phyloP scores from a whole-genome alignment of 2,113 vertebrate genomes.

The Actenoides lindsayi region DNA sequence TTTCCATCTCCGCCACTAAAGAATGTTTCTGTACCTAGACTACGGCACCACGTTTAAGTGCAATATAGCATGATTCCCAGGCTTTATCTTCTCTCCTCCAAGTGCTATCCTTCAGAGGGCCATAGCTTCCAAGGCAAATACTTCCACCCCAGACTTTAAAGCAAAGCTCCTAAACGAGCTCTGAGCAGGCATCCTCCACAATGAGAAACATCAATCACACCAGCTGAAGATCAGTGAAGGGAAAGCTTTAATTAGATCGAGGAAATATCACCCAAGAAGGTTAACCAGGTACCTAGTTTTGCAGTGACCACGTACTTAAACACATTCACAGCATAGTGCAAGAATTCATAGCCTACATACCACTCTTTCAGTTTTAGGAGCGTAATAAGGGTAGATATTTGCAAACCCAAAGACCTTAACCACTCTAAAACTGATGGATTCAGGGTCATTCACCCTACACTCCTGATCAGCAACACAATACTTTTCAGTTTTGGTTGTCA shows the following conservation, averaged over 20 bases:
- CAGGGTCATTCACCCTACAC: background rate
- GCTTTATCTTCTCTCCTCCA: background rate
- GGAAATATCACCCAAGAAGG: background rate
- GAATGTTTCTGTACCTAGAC: background rate
- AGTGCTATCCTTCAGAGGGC: background rate
- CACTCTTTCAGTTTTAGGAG: background rate
- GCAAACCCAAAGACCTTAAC: background rate
- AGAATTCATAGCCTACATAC: background rate
- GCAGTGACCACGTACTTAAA: background rate
- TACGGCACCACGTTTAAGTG: accelerated
- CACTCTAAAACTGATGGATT: background rate
- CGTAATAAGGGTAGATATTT: background rate
- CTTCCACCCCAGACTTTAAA: background rate
- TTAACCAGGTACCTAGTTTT: background rate
- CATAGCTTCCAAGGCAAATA: background rate
- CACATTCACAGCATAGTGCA: background rate
- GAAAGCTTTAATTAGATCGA: background rate
- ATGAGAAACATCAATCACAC: background rate
- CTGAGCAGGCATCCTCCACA: background rate
- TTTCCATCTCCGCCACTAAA: background rate
- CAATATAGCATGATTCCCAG: background rate
- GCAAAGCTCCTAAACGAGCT: background rate
- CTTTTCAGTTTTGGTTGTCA: background rate
- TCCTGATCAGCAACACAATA: background rate
- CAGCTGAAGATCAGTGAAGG: background rate